These are phyloP conservation scores for Cassiopea xamachana DNA, from an alignment of 30 jellyfish, hydroid and myxozoan species.

Conservation along the genomic window DNA sequence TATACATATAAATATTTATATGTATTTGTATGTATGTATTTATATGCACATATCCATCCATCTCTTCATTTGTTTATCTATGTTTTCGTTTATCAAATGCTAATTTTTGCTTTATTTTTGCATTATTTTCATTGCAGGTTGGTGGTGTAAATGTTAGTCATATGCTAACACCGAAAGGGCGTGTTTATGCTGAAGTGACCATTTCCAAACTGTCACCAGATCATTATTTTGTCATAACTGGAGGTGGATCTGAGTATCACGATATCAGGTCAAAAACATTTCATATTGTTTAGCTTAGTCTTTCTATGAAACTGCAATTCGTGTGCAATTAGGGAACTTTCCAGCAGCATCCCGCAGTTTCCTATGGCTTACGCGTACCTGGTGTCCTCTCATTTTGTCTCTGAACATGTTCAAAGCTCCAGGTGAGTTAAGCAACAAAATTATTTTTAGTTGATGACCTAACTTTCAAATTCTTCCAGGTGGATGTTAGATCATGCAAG, in stretches of 20 bases:
- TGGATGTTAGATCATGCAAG: slow-evolving; percentile 92
- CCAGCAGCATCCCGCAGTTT: not conserved
- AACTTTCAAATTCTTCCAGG: slow-evolving; percentile 26
- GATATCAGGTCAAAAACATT: slow-evolving; percentile 80
- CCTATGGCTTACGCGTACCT: not conserved
- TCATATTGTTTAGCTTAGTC: not conserved
- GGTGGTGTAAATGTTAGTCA: slow-evolving; percentile 97
- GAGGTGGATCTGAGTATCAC: slow-evolving; percentile 98
- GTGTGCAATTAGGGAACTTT: not conserved
- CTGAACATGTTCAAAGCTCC: no score
- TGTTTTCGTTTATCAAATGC: not conserved
- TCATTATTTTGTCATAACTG: slow-evolving; percentile 92
- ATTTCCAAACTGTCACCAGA: slow-evolving; percentile 81
- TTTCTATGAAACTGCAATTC: no score
- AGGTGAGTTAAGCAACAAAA: no score
- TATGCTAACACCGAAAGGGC: slow-evolving; percentile 94
- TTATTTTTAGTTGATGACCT: no score
- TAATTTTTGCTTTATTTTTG: not conserved
- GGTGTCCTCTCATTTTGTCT: no score
- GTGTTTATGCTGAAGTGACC: slow-evolving; percentile 97
- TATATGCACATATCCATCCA: not conserved
- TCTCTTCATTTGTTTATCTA: not conserved
- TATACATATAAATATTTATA: no score
- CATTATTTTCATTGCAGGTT: slow-evolving; percentile 40
- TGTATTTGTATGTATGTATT: no score